These are phyloP conservation scores for Agriopis leucophaearia DNA, from an alignment of 2,888 invertebrate genomes.

Conservation along the genomic window DNA sequence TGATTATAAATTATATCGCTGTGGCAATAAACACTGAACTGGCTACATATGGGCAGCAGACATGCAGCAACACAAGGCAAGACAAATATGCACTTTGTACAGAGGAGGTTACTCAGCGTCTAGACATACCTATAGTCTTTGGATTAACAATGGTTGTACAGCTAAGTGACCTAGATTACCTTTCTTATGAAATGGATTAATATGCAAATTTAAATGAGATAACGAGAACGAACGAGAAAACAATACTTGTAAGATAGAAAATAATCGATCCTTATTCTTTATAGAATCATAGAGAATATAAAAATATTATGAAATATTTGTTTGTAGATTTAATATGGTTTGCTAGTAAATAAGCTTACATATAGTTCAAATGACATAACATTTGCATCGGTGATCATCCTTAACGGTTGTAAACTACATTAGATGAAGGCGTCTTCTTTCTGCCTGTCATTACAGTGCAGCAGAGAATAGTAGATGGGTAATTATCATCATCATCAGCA, in stretches of 20 bases:
- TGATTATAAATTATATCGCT: slow-evolving; percentile 50
- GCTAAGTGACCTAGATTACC: slow-evolving; percentile 12
- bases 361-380: no score
- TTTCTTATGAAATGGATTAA: not conserved
- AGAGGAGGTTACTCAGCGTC: slow-evolving; percentile 28
- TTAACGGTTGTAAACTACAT: no score
- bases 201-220: slow-evolving; percentile 6
- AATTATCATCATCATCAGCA: no score
- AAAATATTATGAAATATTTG: no score
- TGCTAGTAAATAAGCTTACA: no score
- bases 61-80: slow-evolving; percentile 36
- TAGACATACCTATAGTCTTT: slow-evolving; percentile 26
- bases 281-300: no score
- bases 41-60: slow-evolving; percentile 49
- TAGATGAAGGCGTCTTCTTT: no score
- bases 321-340: no score
- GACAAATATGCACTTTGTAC: slow-evolving; percentile 34
- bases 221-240: not conserved
- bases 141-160: slow-evolving; percentile 14
- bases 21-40: slow-evolving; percentile 43
- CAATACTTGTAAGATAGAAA: not conserved
- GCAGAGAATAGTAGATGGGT: no score
- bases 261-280: no score
- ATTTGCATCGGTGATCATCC: no score
- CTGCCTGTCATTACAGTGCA: no score